Percentiles rank a stretch among this genome's conserved stretches.
Conservation (phyloP, 2,113 vertebrate genomes). For the Columba janthina region DNA sequence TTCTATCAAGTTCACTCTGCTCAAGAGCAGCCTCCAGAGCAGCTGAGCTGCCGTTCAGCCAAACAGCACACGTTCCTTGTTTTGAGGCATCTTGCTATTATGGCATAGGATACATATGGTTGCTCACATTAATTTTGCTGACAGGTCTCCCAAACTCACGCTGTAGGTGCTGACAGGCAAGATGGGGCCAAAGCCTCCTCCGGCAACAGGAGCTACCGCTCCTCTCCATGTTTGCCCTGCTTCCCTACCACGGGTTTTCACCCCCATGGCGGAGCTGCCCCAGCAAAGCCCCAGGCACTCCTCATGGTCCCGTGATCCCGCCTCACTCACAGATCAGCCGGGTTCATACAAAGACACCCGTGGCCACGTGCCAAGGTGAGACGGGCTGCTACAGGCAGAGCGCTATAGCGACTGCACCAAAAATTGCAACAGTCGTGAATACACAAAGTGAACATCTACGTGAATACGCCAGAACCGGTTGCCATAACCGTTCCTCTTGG, state of each 20-base stretch:
- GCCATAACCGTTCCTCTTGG: neutral
- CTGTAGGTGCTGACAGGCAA: neutral
- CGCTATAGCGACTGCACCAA: neutral
- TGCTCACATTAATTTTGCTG: conserved; percentile 1
- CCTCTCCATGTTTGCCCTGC: neutral
- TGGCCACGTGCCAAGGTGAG: rapidly evolving
- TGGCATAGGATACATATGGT: neutral
- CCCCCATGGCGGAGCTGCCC: rapidly evolving
- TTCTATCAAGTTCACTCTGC: neutral
- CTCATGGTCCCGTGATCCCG: neutral
- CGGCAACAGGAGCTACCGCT: neutral
- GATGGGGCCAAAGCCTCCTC: neutral
- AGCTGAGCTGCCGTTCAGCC: neutral
- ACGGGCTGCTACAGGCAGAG: neutral
- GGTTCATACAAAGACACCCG: neutral
- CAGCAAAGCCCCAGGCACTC: neutral
- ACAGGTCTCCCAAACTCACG: neutral
- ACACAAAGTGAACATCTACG: rapidly evolving
- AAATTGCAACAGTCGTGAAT: neutral
- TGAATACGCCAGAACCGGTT: neutral
- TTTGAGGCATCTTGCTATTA: neutral
- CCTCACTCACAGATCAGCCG: neutral
- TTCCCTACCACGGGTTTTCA: neutral
- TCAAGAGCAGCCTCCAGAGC: neutral
- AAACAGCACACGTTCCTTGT: neutral